Evolutionary conservation across 2,113 vertebrate species (phyloP).

Genomic region (Hippocampus barbouri): DNA sequence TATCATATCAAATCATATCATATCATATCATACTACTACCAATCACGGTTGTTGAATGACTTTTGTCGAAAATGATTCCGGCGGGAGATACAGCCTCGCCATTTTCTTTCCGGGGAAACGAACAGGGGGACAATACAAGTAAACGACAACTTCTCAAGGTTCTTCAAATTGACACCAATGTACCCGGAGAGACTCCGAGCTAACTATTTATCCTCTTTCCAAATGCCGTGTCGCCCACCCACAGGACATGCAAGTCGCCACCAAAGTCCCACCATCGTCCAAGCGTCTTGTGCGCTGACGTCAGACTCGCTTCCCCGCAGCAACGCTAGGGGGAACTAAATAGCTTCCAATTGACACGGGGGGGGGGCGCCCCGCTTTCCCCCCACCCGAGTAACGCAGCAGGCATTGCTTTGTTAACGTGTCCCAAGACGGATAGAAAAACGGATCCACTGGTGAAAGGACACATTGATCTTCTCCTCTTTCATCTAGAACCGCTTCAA

Average conservation of each 20-base stretch:
- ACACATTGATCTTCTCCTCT: too few species aligned
- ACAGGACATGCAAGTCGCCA: background rate
- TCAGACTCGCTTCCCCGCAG: slow-evolving; percentile 13
- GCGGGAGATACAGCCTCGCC: background rate
- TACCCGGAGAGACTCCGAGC: background rate
- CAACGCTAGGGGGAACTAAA: slow-evolving; percentile 52
- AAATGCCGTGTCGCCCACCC: background rate
- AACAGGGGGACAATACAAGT: background rate
- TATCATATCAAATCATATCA: background rate
- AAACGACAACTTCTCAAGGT: background rate
- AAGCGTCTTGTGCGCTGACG: background rate
- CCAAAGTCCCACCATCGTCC: background rate
- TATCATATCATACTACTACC: too few species aligned
- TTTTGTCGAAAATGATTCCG: background rate
- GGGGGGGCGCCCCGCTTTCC: too few species aligned
- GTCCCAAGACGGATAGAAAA: background rate
- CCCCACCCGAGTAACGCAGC: too few species aligned
- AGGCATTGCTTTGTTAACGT: too few species aligned
- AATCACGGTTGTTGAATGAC: too few species aligned
- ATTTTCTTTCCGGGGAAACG: background rate
- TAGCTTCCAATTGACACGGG: background rate
- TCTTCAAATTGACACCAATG: background rate
- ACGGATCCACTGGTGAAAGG: too few species aligned
- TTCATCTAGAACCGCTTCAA: too few species aligned
- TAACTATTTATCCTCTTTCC: background rate